phyloP scores from a whole-genome alignment of 1,140 invertebrate genomes.

The Lordiphosa clarofinis region DNA sequence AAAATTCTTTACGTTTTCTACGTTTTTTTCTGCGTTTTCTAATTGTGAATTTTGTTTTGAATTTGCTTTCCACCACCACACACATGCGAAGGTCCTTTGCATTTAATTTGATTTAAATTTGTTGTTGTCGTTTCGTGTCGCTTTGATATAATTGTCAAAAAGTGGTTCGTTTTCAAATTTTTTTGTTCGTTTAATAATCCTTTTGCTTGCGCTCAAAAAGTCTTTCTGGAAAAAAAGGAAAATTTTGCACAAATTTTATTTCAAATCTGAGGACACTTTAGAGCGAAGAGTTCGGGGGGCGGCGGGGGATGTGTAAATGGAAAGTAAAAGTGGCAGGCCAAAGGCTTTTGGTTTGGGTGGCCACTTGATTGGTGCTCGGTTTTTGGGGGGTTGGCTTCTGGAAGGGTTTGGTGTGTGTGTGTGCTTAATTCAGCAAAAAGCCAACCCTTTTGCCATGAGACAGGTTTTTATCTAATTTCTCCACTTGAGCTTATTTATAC shows the following conservation, averaged over 20 bases:
- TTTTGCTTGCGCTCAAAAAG: constrained; percentile 74
- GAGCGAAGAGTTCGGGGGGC: background rate
- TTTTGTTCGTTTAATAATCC: constrained; percentile 70
- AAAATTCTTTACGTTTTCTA: constrained; percentile 71
- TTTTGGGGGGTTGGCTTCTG: constrained; percentile 42
- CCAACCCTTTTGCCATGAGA: constrained; percentile 34
- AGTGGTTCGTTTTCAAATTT: constrained; percentile 50
- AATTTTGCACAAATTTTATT: constrained; percentile 38
- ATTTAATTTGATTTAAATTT: constrained; percentile 78
- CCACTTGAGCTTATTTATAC: constrained; percentile 54
- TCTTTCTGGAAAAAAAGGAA: constrained; percentile 66
- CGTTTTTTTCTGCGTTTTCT: constrained; percentile 79
- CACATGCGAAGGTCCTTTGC: constrained; percentile 80
- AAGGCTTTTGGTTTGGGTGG: constrained; percentile 65
- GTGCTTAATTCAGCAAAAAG: constrained; percentile 58
- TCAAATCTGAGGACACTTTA: constrained; percentile 17
- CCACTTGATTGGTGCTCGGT: constrained; percentile 72
- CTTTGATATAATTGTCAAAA: constrained; percentile 60
- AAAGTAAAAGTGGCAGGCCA: constrained; percentile 72
- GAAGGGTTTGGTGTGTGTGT: constrained; percentile 16
- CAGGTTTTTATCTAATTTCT: constrained; percentile 76
- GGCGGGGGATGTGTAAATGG: constrained; percentile 21
- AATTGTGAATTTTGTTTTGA: constrained; percentile 80
- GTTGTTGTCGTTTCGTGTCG: constrained; percentile 31
- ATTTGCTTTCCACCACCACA: constrained; percentile 80